Evolutionary conservation across 2,113 vertebrate genomes (phyloP), one percentile per base, ranked within the genome.

Genomic region (Fregata magnificens): DNA sequence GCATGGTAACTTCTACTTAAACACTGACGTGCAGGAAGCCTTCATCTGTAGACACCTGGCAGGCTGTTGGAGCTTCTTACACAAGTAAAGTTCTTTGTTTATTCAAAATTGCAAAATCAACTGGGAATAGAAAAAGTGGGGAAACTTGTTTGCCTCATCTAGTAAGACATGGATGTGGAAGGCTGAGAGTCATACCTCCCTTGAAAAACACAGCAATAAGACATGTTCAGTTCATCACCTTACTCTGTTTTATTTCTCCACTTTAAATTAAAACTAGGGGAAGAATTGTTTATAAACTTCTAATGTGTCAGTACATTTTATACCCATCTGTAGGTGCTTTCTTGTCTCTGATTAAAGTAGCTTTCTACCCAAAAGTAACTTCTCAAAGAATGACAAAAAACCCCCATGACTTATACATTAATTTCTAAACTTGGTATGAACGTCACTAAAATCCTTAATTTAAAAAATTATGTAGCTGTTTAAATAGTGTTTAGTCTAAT

Each of bases 141-240:
- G 19, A 82, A 96, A 96, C 90, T 69, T 88, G 90, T 94, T 94
- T 91, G 74, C 78, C 56, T 96, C 69, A 17, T 92, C 76, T 83
- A 1, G 52, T 72, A 63, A 88, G 49, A 53, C 56, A 16, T 66
- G n/a, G 32, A 20, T 78, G 29, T 38, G 16, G 47, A 31, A 90
- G 40, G 25, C 47, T 77, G 55, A 55, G 47, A 47, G 62, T 56
- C 25, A 3, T 76, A 44, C 36, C 45, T 94, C 44, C 28, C 34
- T 82, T 90, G 71, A 88, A 85, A 95, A 94, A 91, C 49, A 62
- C 10, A 42, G 52, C 61, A 78, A 79, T 34, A 71, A 73, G 59
- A 50, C 55, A 31, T 10, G n/a, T 88, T 92, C 40, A 38, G 4
- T 79, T 89, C 26, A 61, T 84, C 73, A 56, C 32, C 38, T 79